Percentiles rank a stretch among this genome's conserved stretches.
These are phyloP conservation scores for Gymnodraco acuticeps DNA, from an alignment of 2,797 vertebrate species.

Conservation along the genomic window DNA sequence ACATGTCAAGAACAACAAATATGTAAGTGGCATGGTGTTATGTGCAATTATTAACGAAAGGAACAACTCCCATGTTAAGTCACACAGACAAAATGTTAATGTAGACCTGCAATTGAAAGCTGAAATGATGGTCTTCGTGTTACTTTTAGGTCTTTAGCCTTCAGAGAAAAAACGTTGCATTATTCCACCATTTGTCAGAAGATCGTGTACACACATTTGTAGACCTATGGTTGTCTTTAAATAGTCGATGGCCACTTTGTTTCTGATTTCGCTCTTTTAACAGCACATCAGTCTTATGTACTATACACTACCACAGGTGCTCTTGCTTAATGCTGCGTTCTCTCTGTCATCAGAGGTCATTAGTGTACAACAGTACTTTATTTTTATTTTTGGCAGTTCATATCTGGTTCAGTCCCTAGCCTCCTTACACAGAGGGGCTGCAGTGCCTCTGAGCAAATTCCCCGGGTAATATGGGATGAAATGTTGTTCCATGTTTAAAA, in stretches of 20 bases:
- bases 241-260: constrained; percentile 13
- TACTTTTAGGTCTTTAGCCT: not conserved
- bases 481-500: constrained; percentile 53
- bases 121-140: constrained; percentile 9
- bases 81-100: constrained; percentile 33
- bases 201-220: not conserved
- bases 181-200: constrained; percentile 5
- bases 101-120: constrained; percentile 17
- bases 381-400: constrained; percentile 53
- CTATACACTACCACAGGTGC: constrained; percentile 29
- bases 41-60: constrained; percentile 35
- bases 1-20: constrained; percentile 61
- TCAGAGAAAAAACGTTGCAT: not conserved
- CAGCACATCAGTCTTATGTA: constrained; percentile 38
- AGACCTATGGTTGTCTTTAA: not conserved
- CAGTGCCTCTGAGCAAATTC: constrained; percentile 58
- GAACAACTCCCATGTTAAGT: constrained; percentile 45
- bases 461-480: constrained; percentile 47
- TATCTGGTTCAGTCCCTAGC: constrained; percentile 42
- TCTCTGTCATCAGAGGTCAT: constrained; percentile 53
- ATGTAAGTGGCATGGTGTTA: constrained; percentile 55
- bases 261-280: constrained; percentile 57
- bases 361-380: constrained; percentile 59
- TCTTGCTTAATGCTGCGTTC: constrained; percentile 46
- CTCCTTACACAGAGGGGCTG: constrained; percentile 35